Evolutionary conservation across 2,888 invertebrate species (phyloP).

Genomic region (Limenitis arthemis): DNA sequence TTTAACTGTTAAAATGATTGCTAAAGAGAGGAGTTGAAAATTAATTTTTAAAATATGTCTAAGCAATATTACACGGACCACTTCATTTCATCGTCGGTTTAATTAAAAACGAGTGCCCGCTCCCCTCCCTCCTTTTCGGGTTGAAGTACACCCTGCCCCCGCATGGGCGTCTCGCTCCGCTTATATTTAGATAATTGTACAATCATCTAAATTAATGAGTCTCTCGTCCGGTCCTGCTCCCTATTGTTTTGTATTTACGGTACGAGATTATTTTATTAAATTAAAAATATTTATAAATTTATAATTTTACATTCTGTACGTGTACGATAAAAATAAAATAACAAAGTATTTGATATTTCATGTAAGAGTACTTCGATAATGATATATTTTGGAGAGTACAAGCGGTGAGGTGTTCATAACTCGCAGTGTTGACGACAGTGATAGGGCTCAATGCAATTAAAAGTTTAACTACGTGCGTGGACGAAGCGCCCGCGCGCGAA

Average conservation of each 20-base stretch:
- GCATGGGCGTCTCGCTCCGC: constrained; percentile 66
- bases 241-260: constrained; percentile 63
- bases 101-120: constrained; percentile 72
- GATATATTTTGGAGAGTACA: constrained; percentile 6
- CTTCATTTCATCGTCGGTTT: constrained; percentile 72
- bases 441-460: constrained; percentile 70
- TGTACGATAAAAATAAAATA: neutral
- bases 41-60: constrained; percentile 71
- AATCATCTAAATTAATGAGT: constrained; percentile 74
- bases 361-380: neutral
- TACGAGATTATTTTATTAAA: constrained; percentile 50
- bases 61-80: constrained; percentile 72
- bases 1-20: constrained; percentile 14
- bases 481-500: constrained; percentile 49
- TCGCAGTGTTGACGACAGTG: constrained; percentile 60
- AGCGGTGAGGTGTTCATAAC: constrained; percentile 48
- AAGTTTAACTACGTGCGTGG: constrained; percentile 71
- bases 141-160: constrained; percentile 59
- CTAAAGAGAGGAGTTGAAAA: constrained; percentile 35
- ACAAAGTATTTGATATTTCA: neutral
- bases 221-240: constrained; percentile 66
- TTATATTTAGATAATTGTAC: constrained; percentile 74
- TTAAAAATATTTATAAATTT: constrained; percentile 34
- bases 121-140: constrained; percentile 66
- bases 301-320: neutral